Base-by-base conservation (phyloP, 2,797 vertebrate genomes). In the Microhierax caerulescens region DNA sequence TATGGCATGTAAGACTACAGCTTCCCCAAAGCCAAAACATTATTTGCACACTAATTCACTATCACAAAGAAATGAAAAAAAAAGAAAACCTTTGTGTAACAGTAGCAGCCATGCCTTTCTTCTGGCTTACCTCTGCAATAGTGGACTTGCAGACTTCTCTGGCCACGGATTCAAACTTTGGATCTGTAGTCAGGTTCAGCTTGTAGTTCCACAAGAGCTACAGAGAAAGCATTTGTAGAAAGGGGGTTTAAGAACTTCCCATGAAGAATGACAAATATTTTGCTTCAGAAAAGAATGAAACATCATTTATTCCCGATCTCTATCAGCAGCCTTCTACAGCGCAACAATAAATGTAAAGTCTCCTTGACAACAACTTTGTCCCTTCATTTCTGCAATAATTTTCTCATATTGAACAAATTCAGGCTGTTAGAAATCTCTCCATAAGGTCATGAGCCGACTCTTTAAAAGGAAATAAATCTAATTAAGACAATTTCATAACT, bases 131-230 rank as follows among this genome's bases (percentile, higher is more conserved):
- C 98, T 99, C 99, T 19, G 98, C 95, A 91, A 99, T 99, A 69
- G 99, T 99, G 76, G 98, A 98, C 96, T 99, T 99, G 98, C 99
- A 99, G 96, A 99, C 99, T 80, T 99, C 99, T 89, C 98, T 98
- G 16, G 99, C 99, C 59, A 99, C 99, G 2, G 99, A 99, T 97
- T 99, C 99, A 85, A 99, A 99, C 98, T 99, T 99, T 0, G 99
- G 98, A 93, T 99, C 99, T 21, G 98, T 99, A 24, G 99, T 99
- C 96, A 99, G 97, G 94, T 99, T 99, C 57, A 99, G 95, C 68
- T 99, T 99, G 96, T 99, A 99, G 98, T 99, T 99, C 99, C 99
- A 99, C 72, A 99, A 97, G 60, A 99, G 98, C 98, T 98, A n/a
- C 4, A 25, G 45, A 80, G 54, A 93, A 5, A 88, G 21, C 14